These are phyloP conservation scores for Globicephala melas DNA, from an alignment of 2,113 vertebrate genomes.

Conservation along the genomic window DNA sequence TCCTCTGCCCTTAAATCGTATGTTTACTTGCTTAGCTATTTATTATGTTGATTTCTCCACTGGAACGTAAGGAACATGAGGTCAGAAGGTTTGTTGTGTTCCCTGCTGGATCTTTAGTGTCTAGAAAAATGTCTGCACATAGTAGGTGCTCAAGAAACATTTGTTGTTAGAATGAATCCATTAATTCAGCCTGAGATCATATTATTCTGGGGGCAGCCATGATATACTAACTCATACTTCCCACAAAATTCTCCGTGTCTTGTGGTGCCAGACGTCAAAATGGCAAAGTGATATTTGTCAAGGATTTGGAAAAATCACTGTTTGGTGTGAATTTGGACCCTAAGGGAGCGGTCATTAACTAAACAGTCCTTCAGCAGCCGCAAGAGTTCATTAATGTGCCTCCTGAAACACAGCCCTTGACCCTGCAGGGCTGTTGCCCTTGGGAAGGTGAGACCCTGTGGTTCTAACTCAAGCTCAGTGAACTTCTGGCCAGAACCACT, in stretches of 20 bases:
- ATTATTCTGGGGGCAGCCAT: not conserved
- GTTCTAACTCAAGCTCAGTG: not conserved
- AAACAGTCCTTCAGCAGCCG: not conserved
- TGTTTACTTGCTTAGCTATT: not conserved
- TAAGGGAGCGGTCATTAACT: not conserved
- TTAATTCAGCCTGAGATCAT: not conserved
- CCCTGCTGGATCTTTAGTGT: not conserved
- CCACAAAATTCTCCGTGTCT: not conserved
- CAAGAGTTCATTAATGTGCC: conserved; percentile 16
- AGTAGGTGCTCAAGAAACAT: not conserved
- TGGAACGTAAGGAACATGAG: not conserved
- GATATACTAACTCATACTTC: not conserved
- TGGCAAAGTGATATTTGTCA: not conserved
- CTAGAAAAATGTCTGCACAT: not conserved
- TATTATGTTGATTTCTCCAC: not conserved
- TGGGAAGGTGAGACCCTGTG: not conserved
- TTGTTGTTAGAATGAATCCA: not conserved
- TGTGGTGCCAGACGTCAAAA: not conserved
- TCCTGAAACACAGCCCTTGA: not conserved
- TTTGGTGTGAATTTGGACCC: not conserved
- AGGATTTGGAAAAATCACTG: not conserved
- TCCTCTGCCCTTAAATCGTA: not conserved
- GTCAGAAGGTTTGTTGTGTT: not conserved
- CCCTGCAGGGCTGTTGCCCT: not conserved
- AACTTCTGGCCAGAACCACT: conserved; percentile 32